Percentiles rank a stretch among this genome's conserved stretches.
Conservation (phyloP, 2,113 vertebrate genomes). For the Tetrao urogallus region DNA sequence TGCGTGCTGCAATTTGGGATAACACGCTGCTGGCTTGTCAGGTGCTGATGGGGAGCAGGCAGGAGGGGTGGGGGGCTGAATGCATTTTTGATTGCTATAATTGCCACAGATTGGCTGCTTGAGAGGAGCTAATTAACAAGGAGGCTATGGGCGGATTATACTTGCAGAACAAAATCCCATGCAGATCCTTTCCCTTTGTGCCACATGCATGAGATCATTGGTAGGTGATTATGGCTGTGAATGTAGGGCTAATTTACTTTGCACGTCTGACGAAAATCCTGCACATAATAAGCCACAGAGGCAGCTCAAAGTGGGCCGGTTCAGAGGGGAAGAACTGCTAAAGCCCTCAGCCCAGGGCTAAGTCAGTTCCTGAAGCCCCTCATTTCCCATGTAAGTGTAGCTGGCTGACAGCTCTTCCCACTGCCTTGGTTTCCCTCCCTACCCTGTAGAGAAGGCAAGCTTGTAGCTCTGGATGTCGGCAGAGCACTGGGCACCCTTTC, state of each 20-base stretch:
- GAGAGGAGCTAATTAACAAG: slow-evolving; percentile 76
- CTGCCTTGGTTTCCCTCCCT: slow-evolving; percentile 43
- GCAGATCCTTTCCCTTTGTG: slow-evolving; percentile 76
- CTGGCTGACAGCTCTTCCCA: neutral
- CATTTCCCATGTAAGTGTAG: rapidly evolving
- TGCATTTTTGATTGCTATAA: slow-evolving; percentile 85
- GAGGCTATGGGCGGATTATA: slow-evolving; percentile 76
- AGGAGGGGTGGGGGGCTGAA: slow-evolving; percentile 72
- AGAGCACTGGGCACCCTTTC: neutral
- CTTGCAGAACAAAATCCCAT: slow-evolving; percentile 77
- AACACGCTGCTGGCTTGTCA: slow-evolving; percentile 72
- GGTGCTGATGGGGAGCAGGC: slow-evolving; percentile 73
- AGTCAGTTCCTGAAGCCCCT: neutral
- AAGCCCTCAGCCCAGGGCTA: neutral
- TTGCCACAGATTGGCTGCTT: slow-evolving; percentile 79
- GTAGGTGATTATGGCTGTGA: slow-evolving; percentile 74
- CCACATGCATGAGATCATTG: slow-evolving; percentile 78
- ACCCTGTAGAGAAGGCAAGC: neutral
- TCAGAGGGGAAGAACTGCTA: slow-evolving; percentile 40
- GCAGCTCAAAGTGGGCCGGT: slow-evolving; percentile 59
- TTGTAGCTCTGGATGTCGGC: neutral
- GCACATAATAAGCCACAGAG: slow-evolving; percentile 64
- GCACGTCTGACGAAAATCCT: slow-evolving; percentile 75
- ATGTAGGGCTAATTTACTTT: slow-evolving; percentile 80
- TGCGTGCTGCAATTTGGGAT: slow-evolving; percentile 48